Evolutionary conservation across 53 echinoderm and acorn worm genomes (phyloP), one percentile per base, ranked within the genome.

Genomic region (Pentamera pediparva): DNA sequence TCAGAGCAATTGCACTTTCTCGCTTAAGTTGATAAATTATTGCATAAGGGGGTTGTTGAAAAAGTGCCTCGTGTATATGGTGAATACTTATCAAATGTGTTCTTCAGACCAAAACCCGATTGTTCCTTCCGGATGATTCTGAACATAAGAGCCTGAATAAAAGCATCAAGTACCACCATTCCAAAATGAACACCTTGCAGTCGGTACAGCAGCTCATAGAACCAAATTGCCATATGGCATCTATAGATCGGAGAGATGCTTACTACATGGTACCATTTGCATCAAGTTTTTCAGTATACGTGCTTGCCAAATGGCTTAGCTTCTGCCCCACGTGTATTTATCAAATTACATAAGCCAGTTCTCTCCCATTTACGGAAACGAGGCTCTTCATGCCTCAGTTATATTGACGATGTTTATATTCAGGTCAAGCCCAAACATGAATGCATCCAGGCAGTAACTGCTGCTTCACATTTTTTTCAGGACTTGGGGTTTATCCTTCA

Each of bases 311-410:
- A 81, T 76, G 76, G 76, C 20, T 37, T 75, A 26, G 58, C 76
- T 43, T 61, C 50, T n/a, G 86, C 65, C 20, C 81, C 81, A 38
- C 49, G 76, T 11, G 56, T 81, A 45, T 86, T 85, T 39, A 85
- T 80, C 19, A 85, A 85, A 43, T 56, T 80, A 53, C 74, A 79
- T 27, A 85, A 85, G 61, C 86, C 86, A 58, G 31, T 69, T 38
- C 59, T 61, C 52, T 76, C 76, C 12, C 55, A 52, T 24, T 38
- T 86, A 47, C 61, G 73, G n/a, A 69, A 71, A 52, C 49, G 32
- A 43, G 86, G 78, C 20, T 34, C 70, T 75, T 11, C 38, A 24
- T 75, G 35, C 59, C 15, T 64, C 32, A n/a, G 47, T 50, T 86
- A 81, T 40, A 86, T 86, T 50, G 70, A 85, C 63, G 70, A 83